Evolutionary conservation across 1,140 invertebrate genomes (phyloP).

Genomic region (Habropoda laboriosa): DNA sequence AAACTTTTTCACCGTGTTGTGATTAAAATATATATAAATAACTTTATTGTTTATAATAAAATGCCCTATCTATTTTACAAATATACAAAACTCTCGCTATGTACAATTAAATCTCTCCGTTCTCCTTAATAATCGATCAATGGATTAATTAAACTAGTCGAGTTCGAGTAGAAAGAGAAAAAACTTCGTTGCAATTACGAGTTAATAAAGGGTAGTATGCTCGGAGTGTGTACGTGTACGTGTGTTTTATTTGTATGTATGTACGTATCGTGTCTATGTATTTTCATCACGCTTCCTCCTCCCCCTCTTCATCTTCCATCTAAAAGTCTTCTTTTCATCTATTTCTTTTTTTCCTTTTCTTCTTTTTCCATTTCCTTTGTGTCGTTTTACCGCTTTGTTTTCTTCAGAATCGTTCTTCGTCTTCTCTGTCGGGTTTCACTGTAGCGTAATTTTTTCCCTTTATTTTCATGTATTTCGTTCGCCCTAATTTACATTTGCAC

Average conservation of each 20-base stretch:
- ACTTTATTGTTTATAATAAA: slow-evolving; percentile 72
- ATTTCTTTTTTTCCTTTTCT: neutral
- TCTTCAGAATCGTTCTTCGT: neutral
- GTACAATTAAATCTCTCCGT: slow-evolving; percentile 56
- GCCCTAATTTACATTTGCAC: slow-evolving; percentile 68
- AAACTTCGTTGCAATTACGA: slow-evolving; percentile 68
- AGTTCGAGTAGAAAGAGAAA: slow-evolving; percentile 66
- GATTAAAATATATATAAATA: slow-evolving; percentile 72
- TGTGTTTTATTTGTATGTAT: neutral
- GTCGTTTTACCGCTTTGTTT: neutral
- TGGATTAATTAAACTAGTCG: slow-evolving; percentile 66
- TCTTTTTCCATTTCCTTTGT: neutral
- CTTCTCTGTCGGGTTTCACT: neutral
- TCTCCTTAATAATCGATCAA: slow-evolving; percentile 59
- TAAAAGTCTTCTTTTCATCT: neutral
- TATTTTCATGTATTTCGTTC: slow-evolving; percentile 37
- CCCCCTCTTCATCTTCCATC: neutral
- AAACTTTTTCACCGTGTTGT: slow-evolving; percentile 52
- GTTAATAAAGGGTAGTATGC: slow-evolving; percentile 59
- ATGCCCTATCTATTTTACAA: slow-evolving; percentile 70
- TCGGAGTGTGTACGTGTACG: neutral
- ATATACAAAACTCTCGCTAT: slow-evolving; percentile 70
- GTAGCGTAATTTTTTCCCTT: neutral
- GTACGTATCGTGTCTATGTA: neutral
- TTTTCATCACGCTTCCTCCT: slow-evolving; percentile 9